These are phyloP conservation scores for Agrotis segetum DNA, from an alignment of 2,888 invertebrate species.

Conservation along the genomic window DNA sequence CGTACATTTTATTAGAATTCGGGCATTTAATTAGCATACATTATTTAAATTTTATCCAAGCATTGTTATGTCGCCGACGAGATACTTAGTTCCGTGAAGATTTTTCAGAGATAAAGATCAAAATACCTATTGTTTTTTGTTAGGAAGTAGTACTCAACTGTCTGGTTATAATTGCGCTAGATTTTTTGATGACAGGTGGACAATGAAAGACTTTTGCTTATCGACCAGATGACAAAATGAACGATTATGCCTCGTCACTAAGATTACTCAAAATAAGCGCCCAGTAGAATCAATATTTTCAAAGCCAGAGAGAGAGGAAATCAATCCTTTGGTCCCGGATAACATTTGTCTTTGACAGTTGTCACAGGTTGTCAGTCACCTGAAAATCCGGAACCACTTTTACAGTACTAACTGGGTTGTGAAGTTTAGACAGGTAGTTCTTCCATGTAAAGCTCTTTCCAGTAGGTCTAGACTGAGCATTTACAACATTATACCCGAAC, in stretches of 20 bases:
- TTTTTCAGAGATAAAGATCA: constrained; percentile 54
- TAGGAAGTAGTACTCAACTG: constrained; percentile 18
- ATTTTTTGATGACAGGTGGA: constrained; percentile 10
- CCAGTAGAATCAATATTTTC: too few species aligned
- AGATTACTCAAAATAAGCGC: too few species aligned
- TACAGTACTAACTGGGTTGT: too few species aligned
- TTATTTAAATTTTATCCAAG: constrained; percentile 52
- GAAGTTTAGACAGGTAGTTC: too few species aligned
- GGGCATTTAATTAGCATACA: constrained; percentile 54
- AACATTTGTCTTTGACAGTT: too few species aligned
- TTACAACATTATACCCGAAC: too few species aligned
- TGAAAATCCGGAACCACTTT: too few species aligned
- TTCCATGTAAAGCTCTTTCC: too few species aligned
- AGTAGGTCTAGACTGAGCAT: too few species aligned
- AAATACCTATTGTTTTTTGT: constrained; percentile 54
- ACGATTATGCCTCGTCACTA: background rate
- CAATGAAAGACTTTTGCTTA: constrained; percentile 9
- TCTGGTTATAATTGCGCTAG: constrained; percentile 10
- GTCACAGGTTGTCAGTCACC: too few species aligned
- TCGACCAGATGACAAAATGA: accelerated
- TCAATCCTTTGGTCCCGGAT: too few species aligned
- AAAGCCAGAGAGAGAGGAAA: too few species aligned
- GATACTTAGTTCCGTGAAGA: constrained; percentile 59
- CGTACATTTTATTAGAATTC: constrained; percentile 58
- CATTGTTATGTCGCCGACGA: constrained; percentile 56